Percentiles rank a stretch among this genome's conserved stretches.
Conservation (phyloP, 23 tunicate genomes). For the Botrylloides violaceus region DNA sequence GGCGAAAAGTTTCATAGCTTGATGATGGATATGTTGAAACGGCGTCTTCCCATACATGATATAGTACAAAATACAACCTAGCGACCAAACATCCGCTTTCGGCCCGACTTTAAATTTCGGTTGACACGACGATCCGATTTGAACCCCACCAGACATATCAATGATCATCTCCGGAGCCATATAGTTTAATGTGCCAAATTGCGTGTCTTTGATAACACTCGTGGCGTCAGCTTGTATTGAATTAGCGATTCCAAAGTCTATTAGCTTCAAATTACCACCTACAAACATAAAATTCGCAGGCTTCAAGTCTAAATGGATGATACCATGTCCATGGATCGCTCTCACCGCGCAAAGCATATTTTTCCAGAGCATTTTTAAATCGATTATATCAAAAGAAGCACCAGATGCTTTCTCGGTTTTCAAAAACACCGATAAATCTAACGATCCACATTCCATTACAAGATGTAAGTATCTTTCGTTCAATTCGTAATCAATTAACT, state of each 20-base stretch:
- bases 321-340: conserved; percentile 69
- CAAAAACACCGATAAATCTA: conserved; percentile 43
- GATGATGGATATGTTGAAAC: conserved; percentile 78
- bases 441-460: conserved; percentile 78
- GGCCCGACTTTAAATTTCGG: conserved; percentile 47
- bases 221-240: conserved; percentile 72
- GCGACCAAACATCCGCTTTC: conserved; percentile 83
- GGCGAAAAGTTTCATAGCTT: conserved; percentile 45
- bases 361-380: conserved; percentile 55
- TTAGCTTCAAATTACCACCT: conserved; percentile 54
- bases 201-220: conserved; percentile 78
- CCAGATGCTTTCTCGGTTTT: conserved; percentile 20
- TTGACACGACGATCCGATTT: background rate
- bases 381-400: conserved; percentile 26
- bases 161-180: conserved; percentile 88
- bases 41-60: conserved; percentile 90
- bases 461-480: conserved; percentile 21
- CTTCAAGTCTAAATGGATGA: conserved; percentile 84
- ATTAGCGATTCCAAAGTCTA: conserved; percentile 89
- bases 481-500: conserved; percentile 55
- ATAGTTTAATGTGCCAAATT: conserved; percentile 81
- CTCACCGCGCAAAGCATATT: conserved; percentile 68
- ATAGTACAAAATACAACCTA: conserved; percentile 75
- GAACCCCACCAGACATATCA: conserved; percentile 40
- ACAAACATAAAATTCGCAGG: conserved; percentile 85